phyloP scores from a whole-genome alignment of 2,797 vertebrate species.

The Oryzias sinensis region DNA sequence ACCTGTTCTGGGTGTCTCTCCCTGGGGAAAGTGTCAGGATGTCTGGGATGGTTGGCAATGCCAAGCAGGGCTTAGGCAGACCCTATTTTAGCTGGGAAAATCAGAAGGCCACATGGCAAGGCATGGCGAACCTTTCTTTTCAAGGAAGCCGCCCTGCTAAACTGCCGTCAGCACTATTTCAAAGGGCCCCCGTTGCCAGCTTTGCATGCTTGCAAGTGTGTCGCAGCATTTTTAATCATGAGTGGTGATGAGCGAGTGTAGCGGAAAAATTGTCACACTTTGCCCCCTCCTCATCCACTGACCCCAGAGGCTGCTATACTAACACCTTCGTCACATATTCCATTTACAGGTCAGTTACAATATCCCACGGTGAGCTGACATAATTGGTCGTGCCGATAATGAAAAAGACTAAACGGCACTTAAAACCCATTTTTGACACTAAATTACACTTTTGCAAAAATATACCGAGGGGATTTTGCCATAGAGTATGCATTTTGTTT shows the following conservation, averaged over 20 bases:
- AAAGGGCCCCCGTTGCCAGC: slow-evolving; percentile 67
- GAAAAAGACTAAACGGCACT: slow-evolving; percentile 27
- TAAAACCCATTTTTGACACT: slow-evolving; percentile 18
- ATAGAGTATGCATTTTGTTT: background rate
- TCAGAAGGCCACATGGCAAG: slow-evolving; percentile 80
- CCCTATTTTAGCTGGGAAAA: slow-evolving; percentile 86
- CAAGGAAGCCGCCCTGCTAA: slow-evolving; percentile 76
- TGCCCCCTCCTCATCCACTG: slow-evolving; percentile 44
- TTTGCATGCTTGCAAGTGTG: slow-evolving; percentile 71
- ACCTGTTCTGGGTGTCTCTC: slow-evolving; percentile 84
- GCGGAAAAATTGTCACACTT: slow-evolving; percentile 66
- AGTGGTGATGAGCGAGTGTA: slow-evolving; percentile 69
- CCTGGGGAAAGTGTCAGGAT: slow-evolving; percentile 84
- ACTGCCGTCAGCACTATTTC: slow-evolving; percentile 82
- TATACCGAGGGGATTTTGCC: background rate
- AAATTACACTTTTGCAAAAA: slow-evolving; percentile 13
- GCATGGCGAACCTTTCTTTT: slow-evolving; percentile 80
- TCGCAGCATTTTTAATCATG: slow-evolving; percentile 75
- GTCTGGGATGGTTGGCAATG: slow-evolving; percentile 85
- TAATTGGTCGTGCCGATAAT: slow-evolving; percentile 27
- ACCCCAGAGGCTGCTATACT: slow-evolving; percentile 51
- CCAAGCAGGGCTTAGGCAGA: slow-evolving; percentile 80
- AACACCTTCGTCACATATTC: slow-evolving; percentile 51
- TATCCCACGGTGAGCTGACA: slow-evolving; percentile 38
- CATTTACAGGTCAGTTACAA: slow-evolving; percentile 68